These are phyloP conservation scores for Chaitophorus viminalis DNA, from an alignment of 2,888 invertebrate genomes.

Conservation along the genomic window DNA sequence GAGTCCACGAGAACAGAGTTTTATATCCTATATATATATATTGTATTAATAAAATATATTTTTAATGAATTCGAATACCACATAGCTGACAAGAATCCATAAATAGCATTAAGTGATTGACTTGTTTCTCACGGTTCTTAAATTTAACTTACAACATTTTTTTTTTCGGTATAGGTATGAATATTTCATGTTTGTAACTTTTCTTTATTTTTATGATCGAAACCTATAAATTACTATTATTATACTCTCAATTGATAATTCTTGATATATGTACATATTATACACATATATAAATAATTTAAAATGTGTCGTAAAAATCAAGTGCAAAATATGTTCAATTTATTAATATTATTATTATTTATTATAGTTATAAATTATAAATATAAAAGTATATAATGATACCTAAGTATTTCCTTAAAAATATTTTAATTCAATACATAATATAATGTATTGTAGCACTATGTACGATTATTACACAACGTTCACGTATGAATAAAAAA, in stretches of 20 bases:
- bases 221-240: background rate
- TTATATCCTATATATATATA: conserved; percentile 28
- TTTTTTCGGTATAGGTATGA: conserved; percentile 10
- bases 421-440: background rate
- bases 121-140: conserved; percentile 57
- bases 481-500: background rate
- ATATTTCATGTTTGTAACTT: conserved; percentile 10
- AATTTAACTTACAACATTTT: conserved; percentile 34
- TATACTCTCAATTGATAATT: background rate
- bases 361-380: too few relatives aligned
- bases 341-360: background rate
- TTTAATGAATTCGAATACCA: conserved; percentile 50
- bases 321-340: too few relatives aligned
- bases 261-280: background rate
- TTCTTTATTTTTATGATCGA: background rate
- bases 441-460: background rate
- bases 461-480: background rate
- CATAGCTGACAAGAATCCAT: conserved; percentile 51
- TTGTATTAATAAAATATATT: conserved; percentile 38
- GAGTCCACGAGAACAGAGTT: conserved; percentile 36
- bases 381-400: too few relatives aligned
- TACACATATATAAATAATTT: too few relatives aligned
- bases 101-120: conserved; percentile 51
- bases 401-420: background rate
- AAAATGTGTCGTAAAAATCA: too few relatives aligned